Evolutionary conservation across 2,888 invertebrate genomes (phyloP), one percentile per base, ranked within the genome.

Genomic region (Schizotus pectinicornis): DNA sequence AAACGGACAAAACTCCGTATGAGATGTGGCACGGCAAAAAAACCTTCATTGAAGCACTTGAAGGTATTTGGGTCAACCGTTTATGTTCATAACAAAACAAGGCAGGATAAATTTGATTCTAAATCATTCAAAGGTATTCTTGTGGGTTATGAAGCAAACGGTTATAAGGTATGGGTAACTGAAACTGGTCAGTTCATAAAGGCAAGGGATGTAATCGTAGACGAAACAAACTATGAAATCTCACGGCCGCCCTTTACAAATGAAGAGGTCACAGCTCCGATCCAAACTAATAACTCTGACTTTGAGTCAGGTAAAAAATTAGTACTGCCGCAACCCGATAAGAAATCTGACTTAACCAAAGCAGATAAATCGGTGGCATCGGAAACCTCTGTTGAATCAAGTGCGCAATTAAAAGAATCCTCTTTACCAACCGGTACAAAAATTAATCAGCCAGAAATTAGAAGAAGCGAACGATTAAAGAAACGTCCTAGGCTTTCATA

Each of bases 1-100:
- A 54, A 33, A 33, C 39, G 35, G 71, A 72, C 67, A 75, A 76
- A 59, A 76, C 77, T 61, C 76, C 61, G n/a, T 39, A 39, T 7
- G 74, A 74, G 51, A 50, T 74, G 61, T 77, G 74, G 74, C 65
- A 72, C 64, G 59, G 42, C 54, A 70, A 66, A 64, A n/a, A 76
- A 71, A 61, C 71, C 73, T 7, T 9, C 62, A 56, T 32, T 73
- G 45, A 67, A 72, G 61, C 62, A 68, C 63, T 57, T 74, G 41
- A 68, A 60, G 58, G 61, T 71, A 43, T 76, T 76, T 62, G 72
- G 73, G 53, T 69, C 56, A 30, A 51, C 41, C 8, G 60, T 51
- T 1, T 52, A 57, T 31, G 38, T 57, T 9, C 57, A 42, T 12
- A 43, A 55, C 33, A 31, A 42, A 51, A 35, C 51, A 7, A 11